Base-by-base conservation (phyloP, 2,888 invertebrate genomes). In the Ferrisia virgata region DNA sequence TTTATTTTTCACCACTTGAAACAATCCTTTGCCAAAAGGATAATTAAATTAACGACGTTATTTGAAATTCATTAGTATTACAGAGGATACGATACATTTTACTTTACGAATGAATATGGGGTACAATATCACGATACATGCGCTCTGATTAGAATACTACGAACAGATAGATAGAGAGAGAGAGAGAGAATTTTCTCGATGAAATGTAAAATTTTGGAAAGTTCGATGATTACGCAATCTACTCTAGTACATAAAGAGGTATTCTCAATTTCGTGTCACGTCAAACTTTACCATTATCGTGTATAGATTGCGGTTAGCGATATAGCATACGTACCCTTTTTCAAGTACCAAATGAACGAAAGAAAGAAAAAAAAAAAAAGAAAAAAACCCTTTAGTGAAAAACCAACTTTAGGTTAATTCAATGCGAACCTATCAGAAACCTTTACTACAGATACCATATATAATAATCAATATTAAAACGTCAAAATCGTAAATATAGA, bases 1-100 rank as follows among this genome's bases (percentile, higher is more conserved):
- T 64, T 64, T 64, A 64, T 64, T 64, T 64, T 64, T 64, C 28
- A 64, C 64, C 28, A 64, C 31, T 64, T 64, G 64, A 64, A 64
- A 64, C 64, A 28, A 28, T 64, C 64, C 64, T 64, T 64, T 64
- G 64, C 64, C 64, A 11, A 15, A 28, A 28, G 64, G 13, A 28
- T 64, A 64, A 64, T 64, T 25, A 64, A 64, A 64, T 64, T 64
- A 64, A 64, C 64, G 28, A 64, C 13, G 64, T 64, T 64, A 64
- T 64, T 64, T 64, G 28, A 64, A 64, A 64, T 64, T 64, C 64
- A 64, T 64, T 64, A 31, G 28, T 28, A 64, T 13, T n/a, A n/a
- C n/a, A n/a, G n/a, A n/a, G n/a, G n/a, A 22, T 6, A 53, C 22
- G 8, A 15, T 64, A 64, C 28, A 25, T 64, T 64, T 64, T 64